Evolutionary conservation across 2,113 vertebrate species (phyloP).

Genomic region (Cochlearius cochlearius): DNA sequence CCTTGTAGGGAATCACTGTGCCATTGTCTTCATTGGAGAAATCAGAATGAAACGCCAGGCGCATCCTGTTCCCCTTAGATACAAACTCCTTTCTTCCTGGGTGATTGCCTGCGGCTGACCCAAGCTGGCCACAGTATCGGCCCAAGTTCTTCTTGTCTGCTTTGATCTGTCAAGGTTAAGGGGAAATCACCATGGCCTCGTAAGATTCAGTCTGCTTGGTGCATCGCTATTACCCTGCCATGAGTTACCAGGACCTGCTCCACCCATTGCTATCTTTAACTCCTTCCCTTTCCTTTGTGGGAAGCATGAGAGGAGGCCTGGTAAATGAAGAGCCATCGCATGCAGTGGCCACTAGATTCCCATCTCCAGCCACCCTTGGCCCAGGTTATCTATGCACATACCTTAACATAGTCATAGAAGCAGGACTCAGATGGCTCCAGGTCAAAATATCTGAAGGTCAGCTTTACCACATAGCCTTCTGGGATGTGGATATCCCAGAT

Average conservation of each 20-base stretch:
- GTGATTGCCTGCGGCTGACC: conserved; percentile 74
- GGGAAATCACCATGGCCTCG: background rate
- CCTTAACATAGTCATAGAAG: conserved; percentile 88
- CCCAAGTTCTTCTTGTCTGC: conserved; percentile 79
- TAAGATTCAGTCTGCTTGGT: background rate
- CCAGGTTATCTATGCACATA: conserved; percentile 29
- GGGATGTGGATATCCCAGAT: conserved; percentile 82
- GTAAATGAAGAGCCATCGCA: background rate
- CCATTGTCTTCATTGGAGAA: conserved; percentile 83
- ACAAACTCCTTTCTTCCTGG: conserved; percentile 77
- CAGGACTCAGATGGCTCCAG: conserved; percentile 85
- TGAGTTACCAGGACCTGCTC: background rate
- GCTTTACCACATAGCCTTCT: conserved; percentile 81
- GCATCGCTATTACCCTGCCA: background rate
- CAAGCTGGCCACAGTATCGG: conserved; percentile 84
- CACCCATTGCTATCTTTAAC: background rate
- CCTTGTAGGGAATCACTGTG: conserved; percentile 72
- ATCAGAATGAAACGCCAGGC: conserved; percentile 81
- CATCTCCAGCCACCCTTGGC: background rate
- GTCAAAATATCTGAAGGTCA: conserved; percentile 87
- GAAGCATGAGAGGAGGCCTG: background rate
- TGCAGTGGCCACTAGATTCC: background rate
- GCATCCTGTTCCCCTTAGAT: conserved; percentile 82
- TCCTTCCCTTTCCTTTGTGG: background rate
- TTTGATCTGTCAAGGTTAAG: conserved; percentile 74